Base-by-base conservation (phyloP, 1,140 invertebrate genomes). In the Sitobion miscanthi region DNA sequence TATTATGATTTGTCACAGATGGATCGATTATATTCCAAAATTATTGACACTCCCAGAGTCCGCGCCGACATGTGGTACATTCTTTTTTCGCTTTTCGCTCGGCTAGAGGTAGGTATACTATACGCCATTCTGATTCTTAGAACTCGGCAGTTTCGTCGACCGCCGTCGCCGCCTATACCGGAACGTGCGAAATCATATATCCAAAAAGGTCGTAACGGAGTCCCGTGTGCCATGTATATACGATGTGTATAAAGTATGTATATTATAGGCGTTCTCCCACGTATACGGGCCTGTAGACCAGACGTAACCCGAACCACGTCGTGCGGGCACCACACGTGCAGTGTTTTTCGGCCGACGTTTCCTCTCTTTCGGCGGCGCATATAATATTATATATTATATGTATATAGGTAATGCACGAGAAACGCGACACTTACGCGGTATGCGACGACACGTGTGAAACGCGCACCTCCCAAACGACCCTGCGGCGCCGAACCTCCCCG, bases 311-410 rank as follows among this genome's bases (percentile, higher is more conserved):
- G 88, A 89, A 89, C 88, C 52, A 17, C 88, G 35, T 25, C 52
- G 88, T 89, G 52, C 35, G 88, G 88, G 88, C 49, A 54, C n/a
- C n/a, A 30, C 88, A 89, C 88, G 88, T 89, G 88, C 35, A 49
- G 86, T 35, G 86, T 57, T 89, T 89, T 89, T 89, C 87, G 52
- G 9, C 21, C 88, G 88, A 89, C 45, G 35, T 42, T 57, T 89
- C 47, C 47, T 89, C 87, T 45, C 85, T 86, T 86, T 86, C 45
- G 42, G 85, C 85, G 25, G 14, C 23, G 45, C 45, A 47, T 47
- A 86, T 87, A 47, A 49, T 17, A 17, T 52, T 35, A 52, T 88
- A 25, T 35, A 52, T 88, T 9, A 88, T 45, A 86, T 9, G 14
- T 49, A 47, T 35, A 35, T 21, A 42, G 42, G 42, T 42, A 54